These are phyloP conservation scores for Camarhynchus parvulus DNA, from an alignment of 2,113 vertebrate genomes.

Conservation along the genomic window DNA sequence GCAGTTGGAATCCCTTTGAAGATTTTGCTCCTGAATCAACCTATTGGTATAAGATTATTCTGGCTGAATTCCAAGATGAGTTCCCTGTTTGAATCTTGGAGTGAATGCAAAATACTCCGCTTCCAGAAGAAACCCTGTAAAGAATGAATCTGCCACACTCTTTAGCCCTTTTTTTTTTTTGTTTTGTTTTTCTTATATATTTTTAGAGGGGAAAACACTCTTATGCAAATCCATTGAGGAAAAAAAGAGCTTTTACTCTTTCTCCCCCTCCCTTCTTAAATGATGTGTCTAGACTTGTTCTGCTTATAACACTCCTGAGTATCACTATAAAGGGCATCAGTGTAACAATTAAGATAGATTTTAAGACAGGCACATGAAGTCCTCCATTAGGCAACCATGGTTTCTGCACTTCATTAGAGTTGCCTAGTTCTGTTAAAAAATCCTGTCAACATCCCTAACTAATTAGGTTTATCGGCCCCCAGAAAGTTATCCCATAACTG, in stretches of 20 bases:
- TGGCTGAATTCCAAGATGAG: conserved; percentile 1
- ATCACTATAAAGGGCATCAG: neutral
- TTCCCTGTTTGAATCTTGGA: neutral
- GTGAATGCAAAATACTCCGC: conserved; percentile 19
- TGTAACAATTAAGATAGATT: neutral
- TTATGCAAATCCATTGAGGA: neutral
- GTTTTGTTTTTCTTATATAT: neutral
- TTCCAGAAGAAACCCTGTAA: neutral
- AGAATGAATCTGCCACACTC: neutral
- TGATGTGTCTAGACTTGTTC: neutral
- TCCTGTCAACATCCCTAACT: neutral
- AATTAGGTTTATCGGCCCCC: neutral
- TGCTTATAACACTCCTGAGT: neutral
- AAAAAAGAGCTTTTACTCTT: neutral
- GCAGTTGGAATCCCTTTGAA: conserved; percentile 15
- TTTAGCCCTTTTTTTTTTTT: neutral
- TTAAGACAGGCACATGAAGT: neutral
- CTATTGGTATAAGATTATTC: conserved; percentile 19
- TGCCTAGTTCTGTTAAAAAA: neutral
- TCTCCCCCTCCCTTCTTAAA: neutral
- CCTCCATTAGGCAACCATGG: neutral
- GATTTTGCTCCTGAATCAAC: conserved; percentile 18
- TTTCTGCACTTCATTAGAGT: neutral
- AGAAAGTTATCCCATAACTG: neutral
- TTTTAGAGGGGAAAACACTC: neutral